phyloP scores from a whole-genome alignment of 2,797 vertebrate species.

The Acanthurus tractus region DNA sequence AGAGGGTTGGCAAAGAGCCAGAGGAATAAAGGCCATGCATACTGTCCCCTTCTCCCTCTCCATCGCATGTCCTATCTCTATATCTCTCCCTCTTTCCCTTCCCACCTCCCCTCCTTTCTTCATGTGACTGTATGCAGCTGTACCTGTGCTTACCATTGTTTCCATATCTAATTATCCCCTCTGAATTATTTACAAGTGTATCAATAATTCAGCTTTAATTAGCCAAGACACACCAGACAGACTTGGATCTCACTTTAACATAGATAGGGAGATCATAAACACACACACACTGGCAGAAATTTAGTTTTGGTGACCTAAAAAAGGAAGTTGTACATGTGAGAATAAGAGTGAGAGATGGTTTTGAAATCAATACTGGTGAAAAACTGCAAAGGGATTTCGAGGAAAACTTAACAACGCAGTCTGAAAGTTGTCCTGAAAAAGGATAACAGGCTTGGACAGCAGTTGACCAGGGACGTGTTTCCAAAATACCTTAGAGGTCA shows the following conservation, averaged over 20 bases:
- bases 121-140: conserved; percentile 16
- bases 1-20: conserved; percentile 62
- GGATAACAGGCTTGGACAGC: background rate
- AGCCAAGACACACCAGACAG: conserved; percentile 76
- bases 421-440: background rate
- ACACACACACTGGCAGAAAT: conserved; percentile 7
- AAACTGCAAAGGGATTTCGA: background rate
- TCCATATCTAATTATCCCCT: conserved; percentile 80
- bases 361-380: background rate
- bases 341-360: background rate
- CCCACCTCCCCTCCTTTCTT: too few species aligned
- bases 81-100: background rate
- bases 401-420: background rate
- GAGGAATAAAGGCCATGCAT: conserved; percentile 62
- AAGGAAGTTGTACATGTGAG: conserved; percentile 1
- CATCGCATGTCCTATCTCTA: conserved; percentile 13
- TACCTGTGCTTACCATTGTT: conserved; percentile 81
- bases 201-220: conserved; percentile 88
- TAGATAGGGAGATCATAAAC: conserved; percentile 32
- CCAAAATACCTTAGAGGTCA: conserved; percentile 1
- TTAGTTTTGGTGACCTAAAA: background rate
- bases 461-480: background rate
- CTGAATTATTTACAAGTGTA: conserved; percentile 84
- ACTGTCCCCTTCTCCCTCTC: conserved; percentile 31
- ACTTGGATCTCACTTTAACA: conserved; percentile 44